Base-by-base conservation (phyloP, 1,140 invertebrate species). In the Batillaria attramentaria region DNA sequence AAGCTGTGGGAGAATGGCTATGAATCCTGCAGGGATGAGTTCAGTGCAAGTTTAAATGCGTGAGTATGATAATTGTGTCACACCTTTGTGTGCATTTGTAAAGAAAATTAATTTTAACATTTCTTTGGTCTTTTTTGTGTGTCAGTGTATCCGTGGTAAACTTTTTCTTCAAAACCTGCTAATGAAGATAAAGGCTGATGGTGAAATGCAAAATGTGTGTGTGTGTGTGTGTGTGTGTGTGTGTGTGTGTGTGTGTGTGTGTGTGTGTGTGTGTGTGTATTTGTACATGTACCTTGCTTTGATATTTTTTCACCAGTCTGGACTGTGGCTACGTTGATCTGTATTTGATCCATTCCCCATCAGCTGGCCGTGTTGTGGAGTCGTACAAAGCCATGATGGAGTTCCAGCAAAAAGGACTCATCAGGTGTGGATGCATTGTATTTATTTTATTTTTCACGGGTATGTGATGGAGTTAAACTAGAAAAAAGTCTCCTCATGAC, bases 361-460 rank as follows among this genome's bases (percentile, higher is more conserved):
- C 73, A 28, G 80, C 75, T 16, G 87, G 87, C 10, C 78, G 79
- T 31, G 83, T 81, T 33, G n/a, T 87, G 18, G 86, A 88, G 50
- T 85, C 86, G 0, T 89, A 89, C 69, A 83, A 87, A 69, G 82
- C 80, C 24, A 83, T 88, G 79, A 50, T 86, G 62, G 84, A 88
- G 74, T 79, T 88, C 10, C 83, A 87, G 78, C 65, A 82, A 43
- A 46, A 85, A 57, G 87, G 87, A 33, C 77, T 88, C 8, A 80
- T 88, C 72, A 84, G 81, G 85, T 86, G 62, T 13, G 46, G 46
- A 24, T 50, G 24, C 46, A 8, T 13, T 50, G 46, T 24, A 50
- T 10, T 50, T 13, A 24, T 10, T 13, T 50, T 50, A 50, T 10
- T 50, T 10, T 50, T 24, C 46, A 8, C 46, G 46, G 46, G n/a